Evolutionary conservation across 2,797 vertebrate species (phyloP).

Genomic region (Sebastes baramenuke): DNA sequence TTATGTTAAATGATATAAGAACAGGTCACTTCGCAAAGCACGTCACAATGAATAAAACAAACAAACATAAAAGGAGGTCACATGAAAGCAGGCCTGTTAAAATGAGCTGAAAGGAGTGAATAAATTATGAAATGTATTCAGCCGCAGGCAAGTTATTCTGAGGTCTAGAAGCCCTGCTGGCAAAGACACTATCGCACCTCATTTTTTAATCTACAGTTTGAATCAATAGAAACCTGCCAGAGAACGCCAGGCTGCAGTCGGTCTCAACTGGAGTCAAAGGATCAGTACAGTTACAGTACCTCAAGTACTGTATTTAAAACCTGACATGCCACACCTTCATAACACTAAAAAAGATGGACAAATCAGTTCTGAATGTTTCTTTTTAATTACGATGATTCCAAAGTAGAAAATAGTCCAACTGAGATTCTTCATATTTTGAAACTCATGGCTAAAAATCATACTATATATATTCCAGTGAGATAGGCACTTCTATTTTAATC

Average conservation of each 20-base stretch:
- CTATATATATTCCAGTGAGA: conserved; percentile 13
- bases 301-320: no score
- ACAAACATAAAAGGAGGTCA: neutral
- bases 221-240: neutral
- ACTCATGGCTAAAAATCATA: neutral
- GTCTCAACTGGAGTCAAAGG: neutral
- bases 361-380: neutral
- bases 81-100: neutral
- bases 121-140: neutral
- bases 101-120: conserved; percentile 4
- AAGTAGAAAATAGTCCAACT: neutral
- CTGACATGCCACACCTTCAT: neutral
- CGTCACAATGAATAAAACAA: neutral
- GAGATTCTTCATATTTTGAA: neutral
- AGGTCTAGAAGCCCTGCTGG: neutral
- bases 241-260: neutral
- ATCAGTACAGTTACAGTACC: no score
- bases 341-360: neutral
- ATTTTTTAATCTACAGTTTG: neutral
- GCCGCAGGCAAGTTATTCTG: neutral
- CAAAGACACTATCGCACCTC: neutral
- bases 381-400: neutral
- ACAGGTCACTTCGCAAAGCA: neutral
- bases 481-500: conserved; percentile 13
- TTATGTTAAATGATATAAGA: neutral